A percentile compares a stretch with the other conserved stretches of the same genome.
Conservation (phyloP, 2,888 invertebrate genomes). For the Hypercompe scribonia region DNA sequence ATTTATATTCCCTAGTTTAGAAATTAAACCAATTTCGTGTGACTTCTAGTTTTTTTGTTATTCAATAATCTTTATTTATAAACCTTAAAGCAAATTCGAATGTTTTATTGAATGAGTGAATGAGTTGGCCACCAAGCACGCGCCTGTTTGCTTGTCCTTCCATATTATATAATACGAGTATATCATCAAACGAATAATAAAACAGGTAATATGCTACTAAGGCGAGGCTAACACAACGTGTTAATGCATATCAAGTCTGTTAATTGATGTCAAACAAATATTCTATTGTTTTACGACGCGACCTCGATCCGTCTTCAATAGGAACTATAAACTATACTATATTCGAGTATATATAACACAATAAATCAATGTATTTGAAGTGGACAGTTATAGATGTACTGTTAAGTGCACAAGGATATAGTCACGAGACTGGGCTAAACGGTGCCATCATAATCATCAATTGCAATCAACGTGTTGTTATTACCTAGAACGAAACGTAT, state of each 20-base stretch:
- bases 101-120: too few species aligned
- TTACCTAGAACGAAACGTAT: background rate
- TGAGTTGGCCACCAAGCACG: too few species aligned
- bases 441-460: background rate
- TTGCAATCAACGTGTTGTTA: background rate
- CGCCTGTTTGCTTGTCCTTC: too few species aligned
- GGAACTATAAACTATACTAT: background rate
- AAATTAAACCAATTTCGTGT: too few species aligned
- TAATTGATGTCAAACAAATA: background rate
- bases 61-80: too few species aligned
- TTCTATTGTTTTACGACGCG: conserved; percentile 1
- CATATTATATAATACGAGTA: too few species aligned
- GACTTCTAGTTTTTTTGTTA: too few species aligned
- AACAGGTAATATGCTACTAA: background rate
- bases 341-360: background rate
- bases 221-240: background rate
- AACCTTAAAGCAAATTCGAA: too few species aligned
- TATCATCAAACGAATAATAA: background rate
- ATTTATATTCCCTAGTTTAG: too few species aligned
- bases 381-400: background rate
- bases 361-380: background rate
- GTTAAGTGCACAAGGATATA: background rate
- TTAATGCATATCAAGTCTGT: background rate
- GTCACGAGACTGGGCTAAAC: background rate
- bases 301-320: background rate